A percentile compares a stretch with the other conserved stretches of the same genome.
Conservation (phyloP, 2,113 vertebrate genomes). For the Amazona vittata region DNA sequence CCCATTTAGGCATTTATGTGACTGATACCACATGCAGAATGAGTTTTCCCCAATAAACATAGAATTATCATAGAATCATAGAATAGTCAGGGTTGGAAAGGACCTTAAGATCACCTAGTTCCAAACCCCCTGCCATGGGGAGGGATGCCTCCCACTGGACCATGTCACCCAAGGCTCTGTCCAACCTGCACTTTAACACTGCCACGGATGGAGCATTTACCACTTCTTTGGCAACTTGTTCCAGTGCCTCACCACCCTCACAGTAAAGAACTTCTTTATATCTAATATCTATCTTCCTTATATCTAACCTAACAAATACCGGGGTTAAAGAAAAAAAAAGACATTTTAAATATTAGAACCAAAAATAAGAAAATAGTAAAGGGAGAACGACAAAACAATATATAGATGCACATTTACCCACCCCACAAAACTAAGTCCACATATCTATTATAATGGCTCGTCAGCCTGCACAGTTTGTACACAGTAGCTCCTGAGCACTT, state of each 20-base stretch:
- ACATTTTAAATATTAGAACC: neutral
- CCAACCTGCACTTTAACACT: neutral
- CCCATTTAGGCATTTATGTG: neutral
- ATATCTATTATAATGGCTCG: neutral
- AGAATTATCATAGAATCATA: neutral
- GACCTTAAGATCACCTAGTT: neutral
- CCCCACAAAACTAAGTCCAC: neutral
- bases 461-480: neutral
- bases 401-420: neutral
- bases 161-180: neutral
- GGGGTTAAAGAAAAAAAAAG: neutral
- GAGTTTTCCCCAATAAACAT: neutral
- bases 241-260: neutral
- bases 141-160: neutral
- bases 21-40: neutral
- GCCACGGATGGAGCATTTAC: neutral
- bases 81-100: neutral
- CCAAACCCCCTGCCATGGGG: neutral
- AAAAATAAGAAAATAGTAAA: neutral
- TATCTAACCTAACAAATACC: neutral
- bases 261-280: neutral
- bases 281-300: neutral
- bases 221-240: neutral
- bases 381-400: neutral
- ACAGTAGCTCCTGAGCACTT: neutral